Evolutionary conservation across 2,888 invertebrate genomes (phyloP), one percentile per base, ranked within the genome.

Genomic region (Synanthedon formicaeformis): DNA sequence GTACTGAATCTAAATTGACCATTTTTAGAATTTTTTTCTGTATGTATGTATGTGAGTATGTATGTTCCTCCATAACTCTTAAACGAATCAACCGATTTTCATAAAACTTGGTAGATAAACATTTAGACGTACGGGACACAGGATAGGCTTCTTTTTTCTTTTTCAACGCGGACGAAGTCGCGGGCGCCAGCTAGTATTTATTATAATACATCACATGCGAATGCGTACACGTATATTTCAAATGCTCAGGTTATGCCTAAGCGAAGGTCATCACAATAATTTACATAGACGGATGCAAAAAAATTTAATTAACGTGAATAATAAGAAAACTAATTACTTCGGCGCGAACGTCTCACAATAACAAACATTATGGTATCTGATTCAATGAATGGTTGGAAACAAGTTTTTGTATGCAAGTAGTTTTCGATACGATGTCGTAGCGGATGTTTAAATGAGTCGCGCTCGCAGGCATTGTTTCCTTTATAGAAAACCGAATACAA

Each of bases 391-490:
- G 23, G 16, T 49, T 49, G 16, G 18, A 23, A 49, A 49, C 49
- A 14, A 18, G 49, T 49, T 49, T 49, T 49, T 49, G 11, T 49
- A 12, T 13, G 14, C 45, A 34, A 34, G 34, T 10, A 34, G 45
- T 45, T 3, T 45, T 45, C 45, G 45, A 34, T 34, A 34, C 34
- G 45, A 45, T 53, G 52, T 53, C 55, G 50, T 40, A 53, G 56
- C 66, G 69, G 69, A 71, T 71, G 69, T 71, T 68, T 66, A 55
- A 34, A 34, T 34, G 34, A 6, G 27, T 34, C 34, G 61, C 57
- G 49, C 23, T 16, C 49, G 58, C 54, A 61, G 55, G 60, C 69
- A 70, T 70, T 72, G 71, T 71, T 69, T 66, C 65, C 60, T 63
- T 60, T 54, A 54, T 54, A 62, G 61, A 65, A 69, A 65, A 65